Base-by-base conservation (phyloP, 1,140 invertebrate genomes). In the Nixonia krombeini region DNA sequence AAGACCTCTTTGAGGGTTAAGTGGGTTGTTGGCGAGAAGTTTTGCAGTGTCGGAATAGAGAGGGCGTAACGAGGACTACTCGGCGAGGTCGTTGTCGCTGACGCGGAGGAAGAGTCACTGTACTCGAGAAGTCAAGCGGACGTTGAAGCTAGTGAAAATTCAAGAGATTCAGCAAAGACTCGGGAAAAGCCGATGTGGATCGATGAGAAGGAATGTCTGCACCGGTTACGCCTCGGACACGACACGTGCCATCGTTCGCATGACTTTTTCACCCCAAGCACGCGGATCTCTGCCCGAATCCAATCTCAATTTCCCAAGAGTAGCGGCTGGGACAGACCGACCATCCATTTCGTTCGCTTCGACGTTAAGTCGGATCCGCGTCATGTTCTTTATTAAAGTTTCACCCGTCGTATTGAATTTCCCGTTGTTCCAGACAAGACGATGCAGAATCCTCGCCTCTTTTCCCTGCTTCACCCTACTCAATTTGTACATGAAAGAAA, bases 301-400 rank as follows among this genome's bases (percentile, higher is more conserved):
- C 68, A 68, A 76, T 74, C 72, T 76, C 74, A 71, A 74, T 76
- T 74, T 76, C 47, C 70, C 63, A 57, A 26, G 62, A 66, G 51
- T 68, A 53, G 37, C 40, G 28, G 28, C 9, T 9, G 7, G 28
- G 9, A 2, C 28, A n/a, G 9, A 26, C 29, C 55, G 13, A 23
- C 55, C 46, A 42, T 58, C 55, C 47, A 40, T 58, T 49, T 45
- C 55, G 33, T 28, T 58, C 23, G 21, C 25, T 10, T 50, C 26
- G 29, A 46, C 37, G 38, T 50, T 29, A 10, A 15, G 42, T 16
- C 42, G 25, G 29, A 45, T 23, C 15, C 17, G 15, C 33, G 45
- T 46, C 55, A 50, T 40, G 55, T 26, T 50, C 55, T 41, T 51
- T 58, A 51, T 51, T 51, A 51, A 40, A 40, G 23, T 18, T 38